A percentile compares a stretch with the other conserved stretches of the same genome.
phyloP scores from a whole-genome alignment of 2,888 invertebrate species.

The Sminthurinus aureus region DNA sequence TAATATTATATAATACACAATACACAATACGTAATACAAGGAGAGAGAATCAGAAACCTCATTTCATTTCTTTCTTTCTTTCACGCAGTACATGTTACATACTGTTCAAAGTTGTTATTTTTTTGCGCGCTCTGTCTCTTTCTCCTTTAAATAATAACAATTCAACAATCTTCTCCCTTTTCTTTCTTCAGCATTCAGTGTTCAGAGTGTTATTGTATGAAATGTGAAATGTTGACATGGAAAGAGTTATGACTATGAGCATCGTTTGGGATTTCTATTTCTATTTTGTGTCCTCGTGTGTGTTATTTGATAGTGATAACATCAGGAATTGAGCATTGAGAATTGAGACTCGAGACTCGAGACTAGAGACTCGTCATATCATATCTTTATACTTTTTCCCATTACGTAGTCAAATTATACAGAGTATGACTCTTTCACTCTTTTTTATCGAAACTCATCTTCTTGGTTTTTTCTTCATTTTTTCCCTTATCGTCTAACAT shows the following conservation, averaged over 20 bases:
- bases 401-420: background rate
- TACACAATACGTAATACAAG: background rate
- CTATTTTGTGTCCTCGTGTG: background rate
- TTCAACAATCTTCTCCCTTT: background rate
- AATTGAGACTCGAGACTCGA: too few species aligned
- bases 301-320: background rate
- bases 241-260: background rate
- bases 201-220: too few species aligned
- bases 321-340: too few species aligned
- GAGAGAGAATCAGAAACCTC: background rate
- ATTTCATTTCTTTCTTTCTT: background rate
- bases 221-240: background rate
- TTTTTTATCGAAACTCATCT: background rate
- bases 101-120: background rate
- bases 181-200: too few species aligned
- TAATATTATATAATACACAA: background rate
- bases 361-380: background rate
- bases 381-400: background rate
- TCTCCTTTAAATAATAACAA: background rate
- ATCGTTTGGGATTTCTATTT: background rate
- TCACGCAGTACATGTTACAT: background rate
- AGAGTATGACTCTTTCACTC: background rate
- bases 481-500: too few species aligned
- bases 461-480: background rate
- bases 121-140: background rate